phyloP scores from a whole-genome alignment of 2,797 vertebrate species.

The Micrastur ruficollis region DNA sequence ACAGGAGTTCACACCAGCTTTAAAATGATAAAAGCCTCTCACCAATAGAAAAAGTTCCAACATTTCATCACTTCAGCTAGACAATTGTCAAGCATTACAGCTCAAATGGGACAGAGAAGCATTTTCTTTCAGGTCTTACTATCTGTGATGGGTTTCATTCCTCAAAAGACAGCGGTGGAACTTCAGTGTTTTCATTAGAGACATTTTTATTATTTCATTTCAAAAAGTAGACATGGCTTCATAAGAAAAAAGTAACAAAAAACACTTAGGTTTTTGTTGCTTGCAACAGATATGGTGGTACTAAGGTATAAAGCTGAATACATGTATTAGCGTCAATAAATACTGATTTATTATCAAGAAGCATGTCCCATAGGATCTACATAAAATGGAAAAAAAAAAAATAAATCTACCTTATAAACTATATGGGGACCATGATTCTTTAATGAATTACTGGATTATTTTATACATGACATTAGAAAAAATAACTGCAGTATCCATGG shows the following conservation, averaged over 20 bases:
- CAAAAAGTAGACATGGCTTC: neutral
- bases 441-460: neutral
- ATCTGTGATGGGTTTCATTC: neutral
- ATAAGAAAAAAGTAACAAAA: neutral
- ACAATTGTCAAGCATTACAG: neutral
- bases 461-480: neutral
- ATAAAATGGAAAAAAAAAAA: neutral
- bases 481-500: neutral
- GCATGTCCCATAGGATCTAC: neutral
- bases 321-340: neutral
- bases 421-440: neutral
- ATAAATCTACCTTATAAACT: neutral
- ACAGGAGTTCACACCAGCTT: neutral
- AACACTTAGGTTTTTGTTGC: rapidly evolving
- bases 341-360: neutral
- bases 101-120: neutral
- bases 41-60: neutral
- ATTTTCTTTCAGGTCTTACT: neutral
- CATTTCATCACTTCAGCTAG: neutral
- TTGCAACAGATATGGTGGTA: neutral
- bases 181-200: neutral
- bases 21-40: neutral
- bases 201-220: neutral
- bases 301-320: neutral
- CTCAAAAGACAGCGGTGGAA: neutral